Conservation (phyloP, 2,888 invertebrate genomes). For the Campoplex capitator region DNA sequence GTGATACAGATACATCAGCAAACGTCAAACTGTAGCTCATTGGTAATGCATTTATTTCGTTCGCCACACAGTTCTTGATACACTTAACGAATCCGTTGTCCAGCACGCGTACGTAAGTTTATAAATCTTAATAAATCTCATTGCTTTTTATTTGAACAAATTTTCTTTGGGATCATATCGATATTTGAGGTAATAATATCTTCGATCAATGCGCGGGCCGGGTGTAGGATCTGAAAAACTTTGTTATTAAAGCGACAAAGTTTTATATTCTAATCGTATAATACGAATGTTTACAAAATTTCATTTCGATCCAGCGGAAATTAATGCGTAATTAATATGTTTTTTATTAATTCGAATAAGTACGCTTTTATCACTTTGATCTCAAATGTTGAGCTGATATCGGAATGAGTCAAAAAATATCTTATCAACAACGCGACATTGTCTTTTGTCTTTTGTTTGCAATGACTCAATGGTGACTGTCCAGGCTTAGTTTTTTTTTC, state of each 20-base stretch:
- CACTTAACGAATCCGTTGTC: not conserved
- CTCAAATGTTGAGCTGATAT: not conserved
- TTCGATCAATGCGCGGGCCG: not conserved
- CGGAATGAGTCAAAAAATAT: not conserved
- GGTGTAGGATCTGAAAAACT: not conserved
- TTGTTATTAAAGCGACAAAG: not conserved
- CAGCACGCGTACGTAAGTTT: not conserved
- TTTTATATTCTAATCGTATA: not conserved
- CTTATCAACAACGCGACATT: not conserved
- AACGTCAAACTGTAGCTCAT: conserved; percentile 1
- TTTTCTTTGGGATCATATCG: not conserved
- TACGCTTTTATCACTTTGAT: not conserved
- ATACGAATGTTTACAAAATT: not conserved
- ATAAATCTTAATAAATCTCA: not conserved
- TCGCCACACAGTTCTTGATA: not conserved
- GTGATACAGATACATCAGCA: not conserved
- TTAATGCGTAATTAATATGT: not conserved
- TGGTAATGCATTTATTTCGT: not conserved
- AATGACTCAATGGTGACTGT: not conserved
- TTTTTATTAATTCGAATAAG: not conserved
- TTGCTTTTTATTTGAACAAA: not conserved
- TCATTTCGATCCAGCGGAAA: not conserved
- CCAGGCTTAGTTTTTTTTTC: not conserved
- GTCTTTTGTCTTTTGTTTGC: not conserved
- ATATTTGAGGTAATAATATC: not conserved